Evolutionary conservation across 2,113 vertebrate species (phyloP), one percentile per base, ranked within the genome.

Genomic region (Colaptes auratus): DNA sequence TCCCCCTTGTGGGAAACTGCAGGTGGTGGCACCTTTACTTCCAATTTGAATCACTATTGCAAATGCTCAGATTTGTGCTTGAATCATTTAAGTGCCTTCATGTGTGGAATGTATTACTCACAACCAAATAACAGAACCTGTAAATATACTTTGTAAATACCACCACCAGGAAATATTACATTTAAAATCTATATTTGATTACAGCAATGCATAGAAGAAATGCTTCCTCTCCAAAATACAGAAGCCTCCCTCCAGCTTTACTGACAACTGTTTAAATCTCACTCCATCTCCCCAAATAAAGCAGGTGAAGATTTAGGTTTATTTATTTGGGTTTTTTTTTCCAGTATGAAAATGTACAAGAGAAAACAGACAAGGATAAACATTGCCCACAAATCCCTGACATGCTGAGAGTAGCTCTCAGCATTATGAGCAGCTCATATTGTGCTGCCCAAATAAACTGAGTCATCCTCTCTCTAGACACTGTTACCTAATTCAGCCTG

Each of bases 381-480:
- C 91, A 83, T 71, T 82, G 52, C 72, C 75, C 88, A 35, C 35
- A 93, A 88, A 83, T 90, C 56, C 36, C 69, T 77, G 42, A 60
- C 85, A 59, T 75, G 59, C 82, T 46, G 53, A 70, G 56, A 86
- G 72, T 46, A 90, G 72, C 82, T 93, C 69, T 77, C 52, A 46
- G 82, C 69, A 86, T 52, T 71, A 4, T n/a, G 36, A 77, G 64
- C 24, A 74, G 36, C 82, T 93, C 82, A 74, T 80, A 75, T 56
- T 65, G 50, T 82, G 63, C 84, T 1, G 20, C 78, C 81, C 90
- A 95, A 95, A 94, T 83, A 93, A 90, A 95, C 92, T 93, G 93
- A 96, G 85, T 95, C 93, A 93, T 96, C 52, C 33, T 86, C 88
- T 90, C 94, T 90, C 75, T 91, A 96, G 90, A 91, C 72, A 67